A percentile compares a stretch with the other conserved stretches of the same genome.
These are phyloP conservation scores for Leptopilina clavipes DNA, from an alignment of 1,140 invertebrate species.

Conservation along the genomic window DNA sequence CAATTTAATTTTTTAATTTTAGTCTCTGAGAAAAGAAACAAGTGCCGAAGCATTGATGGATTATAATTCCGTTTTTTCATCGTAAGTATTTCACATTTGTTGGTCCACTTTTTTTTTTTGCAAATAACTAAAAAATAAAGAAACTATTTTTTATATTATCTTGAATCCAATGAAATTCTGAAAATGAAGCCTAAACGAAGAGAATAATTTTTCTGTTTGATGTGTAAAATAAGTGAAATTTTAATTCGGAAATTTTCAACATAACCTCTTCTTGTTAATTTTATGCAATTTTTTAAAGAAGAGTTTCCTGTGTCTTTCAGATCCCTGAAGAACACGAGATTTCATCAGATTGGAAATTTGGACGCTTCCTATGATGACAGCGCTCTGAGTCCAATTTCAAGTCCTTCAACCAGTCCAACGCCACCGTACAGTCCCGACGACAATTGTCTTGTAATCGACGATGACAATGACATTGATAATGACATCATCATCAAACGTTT, in stretches of 20 bases:
- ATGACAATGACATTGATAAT: conserved; percentile 13
- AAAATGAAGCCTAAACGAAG: too few species aligned
- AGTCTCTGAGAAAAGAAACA: conserved; percentile 12
- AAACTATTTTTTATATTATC: too few species aligned
- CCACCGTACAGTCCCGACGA: neutral
- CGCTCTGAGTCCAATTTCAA: conserved; percentile 12
- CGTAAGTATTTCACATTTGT: neutral
- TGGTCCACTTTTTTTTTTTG: too few species aligned
- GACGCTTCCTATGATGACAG: neutral
- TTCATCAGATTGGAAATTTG: conserved; percentile 21
- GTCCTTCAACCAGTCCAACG: neutral
- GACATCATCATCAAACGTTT: neutral
- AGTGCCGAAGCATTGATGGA: neutral
- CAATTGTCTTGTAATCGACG: neutral
- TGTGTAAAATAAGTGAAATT: too few species aligned
- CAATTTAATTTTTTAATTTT: neutral
- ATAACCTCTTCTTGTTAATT: too few species aligned
- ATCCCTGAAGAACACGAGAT: neutral
- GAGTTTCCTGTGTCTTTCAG: neutral
- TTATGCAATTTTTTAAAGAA: neutral
- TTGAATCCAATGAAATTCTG: too few species aligned
- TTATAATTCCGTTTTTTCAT: neutral
- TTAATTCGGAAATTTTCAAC: too few species aligned
- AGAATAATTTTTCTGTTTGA: too few species aligned
- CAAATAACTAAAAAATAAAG: too few species aligned